These are phyloP conservation scores for Sebastes itinus DNA, from an alignment of 2,797 vertebrate species.

Conservation along the genomic window DNA sequence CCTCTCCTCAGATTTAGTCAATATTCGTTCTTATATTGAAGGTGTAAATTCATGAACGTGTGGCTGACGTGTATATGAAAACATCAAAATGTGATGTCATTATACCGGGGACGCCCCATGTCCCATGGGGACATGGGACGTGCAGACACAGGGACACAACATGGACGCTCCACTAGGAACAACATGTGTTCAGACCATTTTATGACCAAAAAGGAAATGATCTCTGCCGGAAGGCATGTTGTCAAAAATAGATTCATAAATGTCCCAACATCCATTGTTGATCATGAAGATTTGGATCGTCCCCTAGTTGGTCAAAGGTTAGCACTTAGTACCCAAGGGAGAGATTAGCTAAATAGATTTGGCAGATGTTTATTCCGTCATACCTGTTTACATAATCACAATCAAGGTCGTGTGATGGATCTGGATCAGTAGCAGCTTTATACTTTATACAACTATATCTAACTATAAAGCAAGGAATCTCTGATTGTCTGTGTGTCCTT, in stretches of 20 bases:
- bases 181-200: conserved; percentile 74
- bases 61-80: neutral
- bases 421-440: neutral
- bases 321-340: conserved; percentile 50
- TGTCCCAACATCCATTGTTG: conserved; percentile 35
- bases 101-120: neutral
- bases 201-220: conserved; percentile 59
- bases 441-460: neutral
- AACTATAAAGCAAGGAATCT: no score
- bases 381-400: conserved; percentile 19
- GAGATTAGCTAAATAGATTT: conserved; percentile 34
- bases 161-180: conserved; percentile 24
- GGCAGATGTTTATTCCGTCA: conserved; percentile 46
- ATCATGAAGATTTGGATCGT: conserved; percentile 33
- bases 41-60: neutral
- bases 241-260: conserved; percentile 64
- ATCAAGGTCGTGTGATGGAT: neutral
- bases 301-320: conserved; percentile 32
- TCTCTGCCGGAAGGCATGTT: conserved; percentile 39
- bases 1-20: neutral
- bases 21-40: neutral
- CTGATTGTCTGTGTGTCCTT: no score
- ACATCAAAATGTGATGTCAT: conserved; percentile 7
- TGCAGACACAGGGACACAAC: conserved; percentile 1
- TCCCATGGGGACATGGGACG: neutral